Base-by-base conservation (phyloP, 1,140 invertebrate genomes). In the Caenorhabditis inopinata region DNA sequence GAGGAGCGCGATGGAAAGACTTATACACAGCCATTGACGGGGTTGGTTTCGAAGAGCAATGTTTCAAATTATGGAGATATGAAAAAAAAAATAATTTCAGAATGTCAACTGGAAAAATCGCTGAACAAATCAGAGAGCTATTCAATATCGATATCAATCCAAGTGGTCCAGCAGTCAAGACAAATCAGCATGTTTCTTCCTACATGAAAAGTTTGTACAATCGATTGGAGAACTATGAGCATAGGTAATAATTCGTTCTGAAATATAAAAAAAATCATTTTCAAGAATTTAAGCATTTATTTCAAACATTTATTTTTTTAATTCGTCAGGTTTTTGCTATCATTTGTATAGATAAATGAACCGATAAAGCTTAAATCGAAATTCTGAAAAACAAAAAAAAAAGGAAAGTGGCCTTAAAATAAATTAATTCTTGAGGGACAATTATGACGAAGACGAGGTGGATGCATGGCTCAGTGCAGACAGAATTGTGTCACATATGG, bases 81-180 rank as follows among this genome's bases (percentile, higher is more conserved):
- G 38, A 14, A 42, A 42, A 42, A 42, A 42, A 42, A 42, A 42
- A 14, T 42, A 14, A 7, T 68, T 68, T 7, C 23, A 35, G 32
- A 42, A 29, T 38, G n/a, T 18, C 58, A 6, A 29, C 58, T 9
- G 9, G 23, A 6, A 68, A 68, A 68, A 42, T 68, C 32, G 58
- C 32, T 3, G 58, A 68, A 68, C 58, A 68, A 21, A 68, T 68
- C 25, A 29, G 58, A 0, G 58, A 68, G 32, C 58, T 68, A n/a
- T 68, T 68, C 32, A 68, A 68, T 11, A 68, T 68, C 4, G 58
- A 68, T 9, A 68, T 68, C n/a, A 68, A 68, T 42, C 58, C 58
- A 42, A 29, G n/a, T 18, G 58, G 27, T 2, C 16, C 58, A 38
- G 23, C 58, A 11, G 58, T 38, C n/a, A 68, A 38, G 12, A 42